Conservation (phyloP, 1,140 invertebrate genomes). For the Drosophila mayri region DNA sequence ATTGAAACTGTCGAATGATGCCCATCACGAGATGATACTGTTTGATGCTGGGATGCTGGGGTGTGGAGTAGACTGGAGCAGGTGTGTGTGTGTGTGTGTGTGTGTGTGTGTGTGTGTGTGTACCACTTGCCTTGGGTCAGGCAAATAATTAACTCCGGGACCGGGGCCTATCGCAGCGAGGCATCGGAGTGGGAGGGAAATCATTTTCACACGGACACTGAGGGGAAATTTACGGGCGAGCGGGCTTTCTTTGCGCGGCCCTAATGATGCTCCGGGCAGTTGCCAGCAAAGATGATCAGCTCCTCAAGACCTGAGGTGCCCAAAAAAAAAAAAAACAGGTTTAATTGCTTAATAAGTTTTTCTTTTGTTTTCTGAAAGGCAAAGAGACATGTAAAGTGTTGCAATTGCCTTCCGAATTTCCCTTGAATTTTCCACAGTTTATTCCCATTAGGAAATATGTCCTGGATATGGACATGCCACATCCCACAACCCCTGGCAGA, state of each 20-base stretch:
- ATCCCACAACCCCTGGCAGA: too few relatives aligned
- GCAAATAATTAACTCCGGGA: conserved; percentile 62
- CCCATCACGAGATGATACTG: conserved; percentile 19
- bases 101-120: conserved; percentile 17
- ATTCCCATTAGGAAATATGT: conserved; percentile 16
- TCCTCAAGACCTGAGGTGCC: background rate
- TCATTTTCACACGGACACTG: conserved; percentile 33
- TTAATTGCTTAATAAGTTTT: conserved; percentile 1
- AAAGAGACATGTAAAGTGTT: background rate
- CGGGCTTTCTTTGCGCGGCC: conserved; percentile 14
- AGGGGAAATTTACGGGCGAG: background rate
- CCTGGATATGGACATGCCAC: background rate
- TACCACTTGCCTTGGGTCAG: conserved; percentile 36
- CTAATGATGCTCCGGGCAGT: conserved; percentile 11
- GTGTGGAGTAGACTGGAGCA: background rate
- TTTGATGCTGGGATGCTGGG: background rate
- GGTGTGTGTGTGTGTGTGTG: conserved; percentile 14
- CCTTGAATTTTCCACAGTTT: conserved; percentile 1
- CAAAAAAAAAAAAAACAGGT: background rate
- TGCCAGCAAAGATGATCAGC: background rate
- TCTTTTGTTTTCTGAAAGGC: too few relatives aligned
- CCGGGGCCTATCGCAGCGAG: conserved; percentile 22
- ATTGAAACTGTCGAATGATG: conserved; percentile 64
- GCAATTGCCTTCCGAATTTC: background rate
- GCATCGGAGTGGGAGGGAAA: conserved; percentile 3